phyloP scores from a whole-genome alignment of 2,888 invertebrate species.

The Cepaea hortensis region DNA sequence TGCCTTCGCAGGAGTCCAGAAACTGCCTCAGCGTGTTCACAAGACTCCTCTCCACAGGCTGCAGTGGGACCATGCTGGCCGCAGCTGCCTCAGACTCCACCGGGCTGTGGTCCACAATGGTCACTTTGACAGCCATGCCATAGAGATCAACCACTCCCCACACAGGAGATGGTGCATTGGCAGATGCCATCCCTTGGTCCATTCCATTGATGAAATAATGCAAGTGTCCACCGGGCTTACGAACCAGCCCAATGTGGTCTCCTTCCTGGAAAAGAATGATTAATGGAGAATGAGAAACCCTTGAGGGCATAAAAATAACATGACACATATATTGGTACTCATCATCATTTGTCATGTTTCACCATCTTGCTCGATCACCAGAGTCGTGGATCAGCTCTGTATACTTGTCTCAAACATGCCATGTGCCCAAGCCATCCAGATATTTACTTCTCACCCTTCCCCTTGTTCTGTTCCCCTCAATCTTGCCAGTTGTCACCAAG shows the following conservation, averaged over 20 bases:
- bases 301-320: not conserved
- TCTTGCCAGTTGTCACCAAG: no score
- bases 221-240: constrained; percentile 88
- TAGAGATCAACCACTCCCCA: constrained; percentile 97
- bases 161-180: constrained; percentile 86
- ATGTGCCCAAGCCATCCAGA: no score
- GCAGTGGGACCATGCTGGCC: constrained; percentile 39
- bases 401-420: no score
- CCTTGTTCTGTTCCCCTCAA: no score
- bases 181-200: constrained; percentile 90
- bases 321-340: not conserved
- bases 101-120: constrained; percentile 68
- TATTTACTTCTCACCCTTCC: no score
- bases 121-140: constrained; percentile 78
- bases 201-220: constrained; percentile 93
- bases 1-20: constrained; percentile 47
- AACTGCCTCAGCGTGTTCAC: constrained; percentile 49
- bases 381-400: no score
- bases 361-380: no score
- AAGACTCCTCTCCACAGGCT: constrained; percentile 47
- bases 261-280: constrained; percentile 82
- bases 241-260: constrained; percentile 93
- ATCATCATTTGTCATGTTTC: no score
- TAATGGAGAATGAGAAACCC: not conserved
- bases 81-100: constrained; percentile 21